Base-by-base conservation (phyloP, 2,888 invertebrate genomes). In the Chrysina gloriosa region DNA sequence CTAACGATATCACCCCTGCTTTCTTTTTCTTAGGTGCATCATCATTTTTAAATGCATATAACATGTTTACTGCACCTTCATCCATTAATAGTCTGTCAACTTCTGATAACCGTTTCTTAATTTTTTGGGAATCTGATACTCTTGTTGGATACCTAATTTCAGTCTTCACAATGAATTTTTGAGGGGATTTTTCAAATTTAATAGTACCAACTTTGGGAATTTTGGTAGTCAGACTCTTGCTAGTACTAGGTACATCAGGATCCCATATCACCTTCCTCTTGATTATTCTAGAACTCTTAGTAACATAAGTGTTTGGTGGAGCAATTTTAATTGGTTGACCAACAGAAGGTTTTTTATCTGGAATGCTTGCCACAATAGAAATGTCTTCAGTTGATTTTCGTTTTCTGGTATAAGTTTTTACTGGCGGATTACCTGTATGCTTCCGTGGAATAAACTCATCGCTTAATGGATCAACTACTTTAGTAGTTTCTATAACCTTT, bases 21-120 rank as follows among this genome's bases (percentile, higher is more conserved):
- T 73, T 74, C 68, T 76, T 78, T 65, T 77, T 80, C 47, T 71
- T 75, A 4, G 52, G 58, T 7, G 72, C 69, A 21, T 78, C 84
- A n/a, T 85, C 84, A 63, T 82, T 84, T 75, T 93, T 92, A 0
- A 94, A 87, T 19, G 93, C 91, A 77, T 92, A 93, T 42, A 95
- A 85, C 89, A 95, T 91, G 81, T 94, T 94, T 1, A 93, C 91
- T 2, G 94, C 94, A 0, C 95, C 94, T 79, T 95, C 95, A 79
- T 95, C 95, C 84, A 92, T 92, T 69, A 95, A 83, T 58, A 95
- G 81, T 69, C 86, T 89, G 76, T 94, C 93, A 63, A 95, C 86
- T 84, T 95, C 95, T 16, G 89, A 86, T 66, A 88, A 66, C n/a
- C 77, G 71, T 69, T 77, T 79, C 58, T 73, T 69, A 16, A 19